phyloP scores from a whole-genome alignment of 2,797 vertebrate genomes.

The Siniperca scherzeri region DNA sequence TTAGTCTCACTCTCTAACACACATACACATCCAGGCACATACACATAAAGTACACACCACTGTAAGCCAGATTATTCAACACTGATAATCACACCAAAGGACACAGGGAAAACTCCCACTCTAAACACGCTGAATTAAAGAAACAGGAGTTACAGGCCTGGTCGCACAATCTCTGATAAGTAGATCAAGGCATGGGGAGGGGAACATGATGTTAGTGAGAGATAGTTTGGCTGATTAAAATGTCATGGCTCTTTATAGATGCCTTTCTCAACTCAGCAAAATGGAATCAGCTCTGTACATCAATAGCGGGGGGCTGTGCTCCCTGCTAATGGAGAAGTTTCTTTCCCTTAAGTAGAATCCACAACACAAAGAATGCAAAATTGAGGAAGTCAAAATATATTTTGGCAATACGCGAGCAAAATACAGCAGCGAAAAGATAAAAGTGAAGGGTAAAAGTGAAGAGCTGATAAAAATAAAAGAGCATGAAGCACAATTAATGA shows the following conservation, averaged over 20 bases:
- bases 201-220: constrained; percentile 81
- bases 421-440: constrained; percentile 34
- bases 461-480: constrained; percentile 42
- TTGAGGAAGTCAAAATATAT: constrained; percentile 25
- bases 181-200: constrained; percentile 83
- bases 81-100: constrained; percentile 78
- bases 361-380: constrained; percentile 68
- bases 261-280: constrained; percentile 84
- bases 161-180: constrained; percentile 82
- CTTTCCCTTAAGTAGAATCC: constrained; percentile 61
- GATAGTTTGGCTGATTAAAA: constrained; percentile 86
- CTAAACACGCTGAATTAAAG: constrained; percentile 79
- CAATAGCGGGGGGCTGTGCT: constrained; percentile 77
- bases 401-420: constrained; percentile 22
- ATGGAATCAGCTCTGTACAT: constrained; percentile 78
- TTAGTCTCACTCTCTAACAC: constrained; percentile 35
- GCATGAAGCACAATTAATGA: constrained; percentile 38
- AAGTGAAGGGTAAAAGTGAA: constrained; percentile 27
- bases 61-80: constrained; percentile 72
- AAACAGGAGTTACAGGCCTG: constrained; percentile 77
- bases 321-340: constrained; percentile 79
- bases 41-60: constrained; percentile 56
- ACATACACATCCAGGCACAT: constrained; percentile 7
- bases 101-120: constrained; percentile 82
- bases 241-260: constrained; percentile 85